Evolutionary conservation across 92 coral and sea anemone species (phyloP), one percentile per base, ranked within the genome.

Genomic region (Epizoanthus illoricatus): DNA sequence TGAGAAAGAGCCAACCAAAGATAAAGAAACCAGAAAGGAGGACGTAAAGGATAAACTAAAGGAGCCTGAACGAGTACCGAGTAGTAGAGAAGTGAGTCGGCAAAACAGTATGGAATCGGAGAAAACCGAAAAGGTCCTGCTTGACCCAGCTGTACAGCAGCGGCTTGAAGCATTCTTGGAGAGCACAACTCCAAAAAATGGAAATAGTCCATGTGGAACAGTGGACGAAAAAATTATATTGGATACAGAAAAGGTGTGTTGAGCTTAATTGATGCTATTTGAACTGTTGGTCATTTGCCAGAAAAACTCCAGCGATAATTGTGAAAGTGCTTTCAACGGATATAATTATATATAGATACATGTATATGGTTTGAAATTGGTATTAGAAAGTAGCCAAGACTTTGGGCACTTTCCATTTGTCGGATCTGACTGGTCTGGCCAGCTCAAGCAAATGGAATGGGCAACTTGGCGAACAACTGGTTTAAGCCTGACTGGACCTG

Each of bases 201-300:
- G 90, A 7, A 81, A 88, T 45, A 92, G 94, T 76, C 97, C 97
- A 1, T 91, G 91, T 86, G 90, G 87, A 67, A 90, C 97, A 76
- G 84, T 92, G 57, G 94, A 92, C 47, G 97, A 90, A 65, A 69
- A 84, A 18, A 65, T 80, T 24, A 62, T 70, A n/a, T 9, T 64
- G 6, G 83, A 86, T 42, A 61, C 83, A 45, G 97, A 86, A 55
- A 90, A 92, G 97, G 97, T 90, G 57, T 65, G 69, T 45, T 4
- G 24, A 7, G 21, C 28, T 65, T 65, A 21, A 39, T 5, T 1
- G 55, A 39, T 13, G 41, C 40, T n/a, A 13, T 13, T n/a, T 47
- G 61, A 28, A 28, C 60, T 7, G 58, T 28, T 15, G n/a, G 3
- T 45, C 43, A 11, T 40, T 54, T 71, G 17, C 15, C 24, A 18